Percentiles rank a stretch among this genome's conserved stretches.
phyloP scores from a whole-genome alignment of 2,113 vertebrate species.

The Corythoichthys intestinalis region DNA sequence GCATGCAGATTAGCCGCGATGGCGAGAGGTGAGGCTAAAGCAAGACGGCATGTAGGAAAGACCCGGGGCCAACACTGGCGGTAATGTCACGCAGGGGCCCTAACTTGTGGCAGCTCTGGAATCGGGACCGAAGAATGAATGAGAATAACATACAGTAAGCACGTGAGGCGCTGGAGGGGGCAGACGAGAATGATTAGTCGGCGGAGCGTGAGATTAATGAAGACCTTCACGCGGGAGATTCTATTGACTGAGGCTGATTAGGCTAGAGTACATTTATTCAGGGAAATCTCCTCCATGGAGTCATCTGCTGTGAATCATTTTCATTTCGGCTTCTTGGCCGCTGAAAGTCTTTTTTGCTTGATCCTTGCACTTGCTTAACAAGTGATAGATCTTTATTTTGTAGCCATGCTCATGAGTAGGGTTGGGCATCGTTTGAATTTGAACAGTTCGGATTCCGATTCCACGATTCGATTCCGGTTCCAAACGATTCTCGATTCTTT shows the following conservation, averaged over 20 bases:
- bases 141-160: constrained; percentile 80
- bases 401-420: background rate
- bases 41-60: constrained; percentile 19
- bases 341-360: constrained; percentile 51
- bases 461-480: no score
- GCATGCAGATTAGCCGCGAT: constrained; percentile 8
- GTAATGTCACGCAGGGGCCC: background rate
- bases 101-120: constrained; percentile 53
- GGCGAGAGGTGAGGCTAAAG: constrained; percentile 28
- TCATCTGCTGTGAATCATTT: constrained; percentile 77
- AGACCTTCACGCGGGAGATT: constrained; percentile 80
- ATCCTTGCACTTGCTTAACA: constrained; percentile 39
- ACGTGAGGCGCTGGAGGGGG: constrained; percentile 76
- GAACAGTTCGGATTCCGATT: no score
- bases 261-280: constrained; percentile 79
- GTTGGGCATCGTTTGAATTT: no score
- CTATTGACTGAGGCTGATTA: constrained; percentile 82
- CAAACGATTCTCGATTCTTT: no score
- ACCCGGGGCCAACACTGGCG: background rate
- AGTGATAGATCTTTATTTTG: background rate
- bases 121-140: constrained; percentile 84
- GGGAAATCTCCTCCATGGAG: constrained; percentile 63
- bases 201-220: constrained; percentile 86
- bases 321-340: constrained; percentile 56
- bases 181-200: constrained; percentile 85